Evolutionary conservation across 2,113 vertebrate species (phyloP), one percentile per base, ranked within the genome.

Genomic region (Vicugna pacos): DNA sequence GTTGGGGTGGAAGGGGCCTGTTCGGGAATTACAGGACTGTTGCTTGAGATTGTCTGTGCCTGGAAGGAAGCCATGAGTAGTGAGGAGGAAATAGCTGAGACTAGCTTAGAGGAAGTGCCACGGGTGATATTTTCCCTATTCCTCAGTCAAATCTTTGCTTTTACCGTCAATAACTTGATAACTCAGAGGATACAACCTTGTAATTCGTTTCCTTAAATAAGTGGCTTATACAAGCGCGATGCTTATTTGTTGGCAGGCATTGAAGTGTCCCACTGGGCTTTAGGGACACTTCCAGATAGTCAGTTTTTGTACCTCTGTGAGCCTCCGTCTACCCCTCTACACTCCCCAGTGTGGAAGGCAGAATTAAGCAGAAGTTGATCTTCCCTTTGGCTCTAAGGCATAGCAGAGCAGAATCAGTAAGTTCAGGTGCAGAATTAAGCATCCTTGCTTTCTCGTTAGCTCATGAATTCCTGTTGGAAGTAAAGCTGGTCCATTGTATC

Each of bases 181-280:
- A 97, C 96, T 95, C 80, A 94, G 98, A 99, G 98, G 98, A 98
- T 98, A 97, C 97, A 90, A 96, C 90, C 89, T 97, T 96, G 98
- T 98, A 98, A 98, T 98, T 97, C 97, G 97, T 98, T 98, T 98
- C 98, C 97, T 98, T 97, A 93, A 98, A 96, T 96, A 98, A 98
- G 96, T 92, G 93, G 96, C 93, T 87, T 22, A 35, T 84, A 77
- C 83, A 97, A 88, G 88, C 91, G 95, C 92, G 97, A 94, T 97
- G 93, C 93, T 95, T 92, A 84, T 97, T 96, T 96, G 84, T 95
- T 97, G 95, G 91, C 96, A 97, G 96, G 93, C 97, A 69, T 19
- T 32, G 50, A 38, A 56, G 20, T 3, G 28, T 85, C 7, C 32
- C 64, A n/a, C 5, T 75, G 65, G 77, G 13, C 58, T 86, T 87